phyloP scores from a whole-genome alignment of 2,113 vertebrate genomes.

The Pteronura brasiliensis region DNA sequence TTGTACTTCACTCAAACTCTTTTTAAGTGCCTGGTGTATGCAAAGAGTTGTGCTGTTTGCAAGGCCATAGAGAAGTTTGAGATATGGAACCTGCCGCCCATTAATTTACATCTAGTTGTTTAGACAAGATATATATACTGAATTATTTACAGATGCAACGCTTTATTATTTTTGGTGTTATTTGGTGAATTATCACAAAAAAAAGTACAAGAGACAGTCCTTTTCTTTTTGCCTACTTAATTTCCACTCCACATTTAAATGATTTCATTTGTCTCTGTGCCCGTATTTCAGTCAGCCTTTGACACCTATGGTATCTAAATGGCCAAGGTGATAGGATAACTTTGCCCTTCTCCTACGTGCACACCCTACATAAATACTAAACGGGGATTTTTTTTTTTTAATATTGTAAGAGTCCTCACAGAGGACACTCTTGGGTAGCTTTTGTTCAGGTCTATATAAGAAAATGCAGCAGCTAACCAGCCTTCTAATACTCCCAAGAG shows the following conservation, averaged over 20 bases:
- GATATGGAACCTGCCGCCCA: neutral
- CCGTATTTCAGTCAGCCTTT: neutral
- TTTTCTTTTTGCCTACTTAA: conserved; percentile 1
- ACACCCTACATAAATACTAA: neutral
- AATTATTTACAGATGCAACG: neutral
- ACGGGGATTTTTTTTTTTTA: neutral
- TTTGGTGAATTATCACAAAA: neutral
- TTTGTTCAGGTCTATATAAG: neutral
- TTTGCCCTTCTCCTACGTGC: neutral
- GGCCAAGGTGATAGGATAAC: neutral
- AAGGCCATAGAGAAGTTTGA: neutral
- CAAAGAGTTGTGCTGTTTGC: neutral
- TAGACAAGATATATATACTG: neutral
- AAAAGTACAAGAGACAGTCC: neutral
- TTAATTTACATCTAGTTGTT: neutral
- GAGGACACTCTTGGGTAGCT: neutral
- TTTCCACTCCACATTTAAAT: neutral
- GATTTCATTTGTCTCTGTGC: neutral
- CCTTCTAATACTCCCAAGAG: neutral
- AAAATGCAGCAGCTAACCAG: neutral
- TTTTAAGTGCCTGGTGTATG: neutral
- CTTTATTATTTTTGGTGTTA: neutral
- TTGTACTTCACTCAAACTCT: neutral
- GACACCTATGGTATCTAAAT: neutral
- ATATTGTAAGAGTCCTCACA: neutral